phyloP scores from a whole-genome alignment of 2,888 invertebrate genomes.

The Helicoverpa assulta region DNA sequence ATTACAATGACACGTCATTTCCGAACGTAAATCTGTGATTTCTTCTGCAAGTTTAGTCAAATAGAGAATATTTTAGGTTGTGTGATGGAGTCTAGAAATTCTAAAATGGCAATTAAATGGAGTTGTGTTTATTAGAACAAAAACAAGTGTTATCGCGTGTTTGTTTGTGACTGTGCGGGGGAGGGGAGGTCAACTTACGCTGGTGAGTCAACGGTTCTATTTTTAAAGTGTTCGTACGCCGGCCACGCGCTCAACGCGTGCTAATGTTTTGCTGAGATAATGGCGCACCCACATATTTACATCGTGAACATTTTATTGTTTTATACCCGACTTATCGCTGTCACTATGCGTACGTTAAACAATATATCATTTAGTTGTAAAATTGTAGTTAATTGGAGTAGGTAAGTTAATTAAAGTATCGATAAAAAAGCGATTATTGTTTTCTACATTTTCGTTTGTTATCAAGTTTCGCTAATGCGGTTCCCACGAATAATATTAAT shows the following conservation, averaged over 20 bases:
- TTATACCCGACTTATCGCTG: conserved; percentile 67
- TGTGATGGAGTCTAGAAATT: conserved; percentile 59
- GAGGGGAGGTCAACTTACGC: conserved; percentile 65
- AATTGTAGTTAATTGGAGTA: conserved; percentile 73
- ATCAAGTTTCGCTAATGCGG: conserved; percentile 13
- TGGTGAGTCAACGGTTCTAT: conserved; percentile 79
- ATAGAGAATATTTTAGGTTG: conserved; percentile 53
- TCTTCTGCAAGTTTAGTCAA: conserved; percentile 5
- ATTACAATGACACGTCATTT: conserved; percentile 35
- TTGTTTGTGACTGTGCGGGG: conserved; percentile 43
- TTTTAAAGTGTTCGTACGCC: conserved; percentile 77
- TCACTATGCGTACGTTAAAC: conserved; percentile 73
- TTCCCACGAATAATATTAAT: conserved; percentile 42
- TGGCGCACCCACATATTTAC: conserved; percentile 78
- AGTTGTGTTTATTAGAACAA: conserved; percentile 29
- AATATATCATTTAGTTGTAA: conserved; percentile 71
- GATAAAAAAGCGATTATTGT: conserved; percentile 38
- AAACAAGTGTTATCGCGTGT: conserved; percentile 25
- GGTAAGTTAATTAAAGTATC: conserved; percentile 66
- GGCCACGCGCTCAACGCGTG: conserved; percentile 85
- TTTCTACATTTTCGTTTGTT: conserved; percentile 28
- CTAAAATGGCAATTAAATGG: conserved; percentile 33
- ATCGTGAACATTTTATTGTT: conserved; percentile 79
- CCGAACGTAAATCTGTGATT: not conserved
- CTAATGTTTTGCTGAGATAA: conserved; percentile 85